Conservation (phyloP, 2,797 vertebrate genomes). For the Smutsia temminckii region DNA sequence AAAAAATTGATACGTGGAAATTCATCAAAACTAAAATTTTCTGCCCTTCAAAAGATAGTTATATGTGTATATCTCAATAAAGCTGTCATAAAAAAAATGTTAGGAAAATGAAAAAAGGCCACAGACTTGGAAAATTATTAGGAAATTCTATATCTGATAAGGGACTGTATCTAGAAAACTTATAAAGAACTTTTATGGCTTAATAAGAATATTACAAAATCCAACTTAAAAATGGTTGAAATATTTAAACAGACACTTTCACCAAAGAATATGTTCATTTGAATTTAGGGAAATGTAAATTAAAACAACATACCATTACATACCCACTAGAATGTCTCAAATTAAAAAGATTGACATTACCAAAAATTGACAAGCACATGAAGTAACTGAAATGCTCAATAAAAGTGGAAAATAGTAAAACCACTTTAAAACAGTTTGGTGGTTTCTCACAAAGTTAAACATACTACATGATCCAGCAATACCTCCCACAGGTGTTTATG, state of each 20-base stretch:
- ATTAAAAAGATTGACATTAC: background rate
- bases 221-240: background rate
- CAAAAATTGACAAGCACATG: background rate
- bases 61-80: background rate
- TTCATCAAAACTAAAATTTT: background rate
- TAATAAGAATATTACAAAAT: constrained; percentile 1
- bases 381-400: background rate
- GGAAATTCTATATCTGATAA: constrained; percentile 27
- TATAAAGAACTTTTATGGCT: background rate
- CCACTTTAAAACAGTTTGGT: background rate
- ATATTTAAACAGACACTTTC: constrained; percentile 22
- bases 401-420: background rate
- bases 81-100: background rate
- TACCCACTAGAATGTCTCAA: background rate
- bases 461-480: background rate
- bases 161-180: background rate
- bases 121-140: constrained; percentile 34
- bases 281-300: constrained; percentile 4
- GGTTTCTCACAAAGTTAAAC: constrained; percentile 21
- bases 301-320: background rate
- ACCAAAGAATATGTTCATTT: background rate
- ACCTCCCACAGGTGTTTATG: background rate
- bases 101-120: background rate
- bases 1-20: background rate
- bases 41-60: background rate